Base-by-base conservation (phyloP, 2,113 vertebrate species). In the Sminthopsis crassicaudata region DNA sequence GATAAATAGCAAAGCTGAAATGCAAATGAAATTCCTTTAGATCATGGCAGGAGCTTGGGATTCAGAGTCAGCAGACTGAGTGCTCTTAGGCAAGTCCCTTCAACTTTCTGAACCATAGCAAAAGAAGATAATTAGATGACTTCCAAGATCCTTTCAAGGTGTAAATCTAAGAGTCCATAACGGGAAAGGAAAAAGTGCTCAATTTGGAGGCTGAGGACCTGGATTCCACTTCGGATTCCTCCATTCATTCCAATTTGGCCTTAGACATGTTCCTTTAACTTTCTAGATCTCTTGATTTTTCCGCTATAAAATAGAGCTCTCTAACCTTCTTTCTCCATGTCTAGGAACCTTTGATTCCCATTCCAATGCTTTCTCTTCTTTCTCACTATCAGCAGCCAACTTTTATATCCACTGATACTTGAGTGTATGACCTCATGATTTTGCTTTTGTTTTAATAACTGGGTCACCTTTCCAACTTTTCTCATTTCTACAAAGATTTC, bases 401-500 rank as follows among this genome's bases (percentile, higher is more conserved):
- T 90, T 91, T 90, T 46, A 89, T 0, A 6, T 53, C 67, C 93
- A 55, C 53, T 76, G 94, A 93, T 67, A 96, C 36, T 91, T 96
- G 90, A 93, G 89, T 92, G 51, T 57, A 84, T 84, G n/a, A 24
- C 42, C 50, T 1, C 1, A 24, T 53, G 53, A 5, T 53, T 91
- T 92, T 42, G 7, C 94, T 53, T 93, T n/a, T 30, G 8, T 36
- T 36, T 36, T 9, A 8, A 16, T 67, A 90, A 91, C 19, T 51
- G 91, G 54, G 92, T 67, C 94, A 84, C 90, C 91, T 27, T 53
- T 95, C 25, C 92, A 46, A 89, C 53, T 60, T 91, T 92, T 92
- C 24, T 93, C 89, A 36, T 96, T 94, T 90, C 27, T 46, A 94
- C 5, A 23, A 94, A 94, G 22, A 53, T 51, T 89, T 42, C 53